phyloP scores from a whole-genome alignment of 2,888 invertebrate species.

The Schrankia costaestrigalis region DNA sequence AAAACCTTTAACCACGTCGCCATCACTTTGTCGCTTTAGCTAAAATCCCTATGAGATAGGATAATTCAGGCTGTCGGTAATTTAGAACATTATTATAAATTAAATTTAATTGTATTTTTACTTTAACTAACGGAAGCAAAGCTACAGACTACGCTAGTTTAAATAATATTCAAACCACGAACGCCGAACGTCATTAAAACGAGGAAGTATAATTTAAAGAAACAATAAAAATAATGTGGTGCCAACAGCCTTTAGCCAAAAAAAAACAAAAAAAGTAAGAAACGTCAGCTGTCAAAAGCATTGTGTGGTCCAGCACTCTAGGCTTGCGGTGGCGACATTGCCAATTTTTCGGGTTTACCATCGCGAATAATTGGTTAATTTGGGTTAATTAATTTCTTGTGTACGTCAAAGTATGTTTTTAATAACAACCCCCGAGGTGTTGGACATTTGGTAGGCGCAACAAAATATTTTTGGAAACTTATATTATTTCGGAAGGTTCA shows the following conservation, averaged over 20 bases:
- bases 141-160: too few relatives aligned
- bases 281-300: constrained; percentile 49
- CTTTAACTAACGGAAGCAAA: too few relatives aligned
- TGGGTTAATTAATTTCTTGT: constrained; percentile 41
- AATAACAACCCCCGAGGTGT: constrained; percentile 54
- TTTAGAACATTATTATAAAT: too few relatives aligned
- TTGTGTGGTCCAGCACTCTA: constrained; percentile 44
- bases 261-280: constrained; percentile 11
- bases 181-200: constrained; percentile 1
- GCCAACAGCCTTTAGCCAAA: constrained; percentile 15
- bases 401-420: constrained; percentile 34
- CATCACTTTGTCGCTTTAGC: too few relatives aligned
- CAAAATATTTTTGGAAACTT: constrained; percentile 29
- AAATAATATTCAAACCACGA: too few relatives aligned
- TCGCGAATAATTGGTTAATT: constrained; percentile 27
- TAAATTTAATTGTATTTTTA: too few relatives aligned
- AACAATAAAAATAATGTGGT: constrained; percentile 7
- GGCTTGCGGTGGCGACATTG: constrained; percentile 33
- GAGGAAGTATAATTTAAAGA: constrained; percentile 3
- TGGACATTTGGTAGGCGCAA: constrained; percentile 55
- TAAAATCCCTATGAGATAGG: too few relatives aligned
- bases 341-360: constrained; percentile 31
- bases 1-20: too few relatives aligned
- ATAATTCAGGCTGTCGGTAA: too few relatives aligned
- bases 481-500: too few relatives aligned